Evolutionary conservation across 2,113 vertebrate genomes (phyloP).

Genomic region (Haemorhous mexicanus): DNA sequence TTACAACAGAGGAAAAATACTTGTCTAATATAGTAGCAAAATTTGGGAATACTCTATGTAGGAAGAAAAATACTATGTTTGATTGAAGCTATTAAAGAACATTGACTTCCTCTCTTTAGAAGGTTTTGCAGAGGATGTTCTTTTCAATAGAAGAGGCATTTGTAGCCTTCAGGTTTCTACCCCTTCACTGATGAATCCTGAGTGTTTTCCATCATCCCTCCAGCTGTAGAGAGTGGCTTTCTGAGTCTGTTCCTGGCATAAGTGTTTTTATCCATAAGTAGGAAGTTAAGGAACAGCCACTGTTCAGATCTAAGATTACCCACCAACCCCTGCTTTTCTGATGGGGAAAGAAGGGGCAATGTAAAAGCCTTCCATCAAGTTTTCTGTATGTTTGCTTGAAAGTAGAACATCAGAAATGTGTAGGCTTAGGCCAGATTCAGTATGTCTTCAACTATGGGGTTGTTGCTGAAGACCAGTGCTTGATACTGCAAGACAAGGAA

Average conservation of each 20-base stretch:
- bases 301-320: neutral
- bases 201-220: neutral
- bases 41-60: neutral
- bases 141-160: neutral
- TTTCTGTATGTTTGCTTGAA: neutral
- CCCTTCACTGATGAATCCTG: neutral
- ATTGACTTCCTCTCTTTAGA: neutral
- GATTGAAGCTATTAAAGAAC: neutral
- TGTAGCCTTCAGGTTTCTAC: neutral
- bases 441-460: rapidly evolving
- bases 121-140: neutral
- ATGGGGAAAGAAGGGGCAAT: neutral
- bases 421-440: neutral
- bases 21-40: neutral
- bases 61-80: neutral
- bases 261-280: neutral
- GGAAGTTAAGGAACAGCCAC: neutral
- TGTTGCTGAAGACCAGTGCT: neutral
- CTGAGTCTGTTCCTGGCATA: neutral
- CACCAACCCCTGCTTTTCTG: neutral
- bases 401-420: neutral
- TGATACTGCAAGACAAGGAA: neutral
- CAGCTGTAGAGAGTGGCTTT: neutral
- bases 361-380: neutral
- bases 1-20: neutral